Evolutionary conservation across 2,113 vertebrate genomes (phyloP), one percentile per base, ranked within the genome.

Genomic region (Takifugu flavidus): DNA sequence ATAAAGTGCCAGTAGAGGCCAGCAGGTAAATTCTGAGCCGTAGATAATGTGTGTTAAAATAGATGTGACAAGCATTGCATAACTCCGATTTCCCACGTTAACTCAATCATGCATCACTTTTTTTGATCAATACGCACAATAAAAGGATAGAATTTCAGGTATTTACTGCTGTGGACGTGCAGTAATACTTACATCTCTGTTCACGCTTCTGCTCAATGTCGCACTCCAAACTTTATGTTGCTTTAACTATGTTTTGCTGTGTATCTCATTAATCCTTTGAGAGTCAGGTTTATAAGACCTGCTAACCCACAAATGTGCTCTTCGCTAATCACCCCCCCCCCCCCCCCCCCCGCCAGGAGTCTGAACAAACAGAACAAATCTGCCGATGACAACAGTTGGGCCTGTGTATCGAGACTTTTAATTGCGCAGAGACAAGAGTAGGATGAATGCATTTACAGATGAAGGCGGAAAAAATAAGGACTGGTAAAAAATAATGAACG

Each of bases 401-500:
- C 59, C 43, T 62, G 62, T 68, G 73, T 56, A 55, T 58, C 56
- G 69, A 61, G 60, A 78, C 79, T 80, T 64, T 70, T 62, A 75
- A 78, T 73, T 54, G 67, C 50, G 56, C 65, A 63, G 69, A 59
- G 57, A 62, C 20, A 28, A 70, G 56, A 60, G 58, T 39, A 6
- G 68, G 54, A 76, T 62, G 65, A 74, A 80, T 79, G 78, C 63
- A 56, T 66, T 77, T 62, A 74, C 54, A 45, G 63, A 76, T 53
- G 66, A 65, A 71, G 75, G 73, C 70, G 72, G 59, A 54, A 54
- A 78, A 77, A 69, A 54, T 58, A 53, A 62, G 56, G 65, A 53
- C 6, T 54, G 58, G 57, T 67, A 64, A 53, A 59, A 77, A 84
- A 71, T 82, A 77, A 82, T 65, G 69, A 81, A 84, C 78, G 70